Conservation (phyloP, 2,888 invertebrate species). For the Pandemis corylana region DNA sequence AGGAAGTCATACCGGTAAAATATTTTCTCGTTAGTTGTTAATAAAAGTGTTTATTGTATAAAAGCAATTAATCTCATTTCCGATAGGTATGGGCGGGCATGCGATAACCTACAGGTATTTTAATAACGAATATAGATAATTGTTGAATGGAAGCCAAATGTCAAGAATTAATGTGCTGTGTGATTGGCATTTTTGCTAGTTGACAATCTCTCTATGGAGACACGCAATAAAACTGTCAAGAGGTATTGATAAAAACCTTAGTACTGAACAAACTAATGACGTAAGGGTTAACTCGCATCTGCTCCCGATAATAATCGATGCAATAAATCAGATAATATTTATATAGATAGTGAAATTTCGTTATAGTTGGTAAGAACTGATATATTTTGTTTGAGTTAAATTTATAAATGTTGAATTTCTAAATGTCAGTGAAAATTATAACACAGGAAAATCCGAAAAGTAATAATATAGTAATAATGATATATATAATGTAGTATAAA, state of each 20-base stretch:
- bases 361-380: too few species aligned
- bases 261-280: background rate
- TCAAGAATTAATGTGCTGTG: constrained; percentile 32
- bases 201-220: constrained; percentile 14
- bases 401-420: too few species aligned
- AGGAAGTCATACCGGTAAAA: constrained; percentile 18
- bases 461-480: too few species aligned
- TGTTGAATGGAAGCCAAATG: constrained; percentile 52
- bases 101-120: background rate
- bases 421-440: too few species aligned
- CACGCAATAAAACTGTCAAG: constrained; percentile 21
- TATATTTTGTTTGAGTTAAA: too few species aligned
- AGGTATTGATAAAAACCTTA: constrained; percentile 5
- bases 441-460: too few species aligned
- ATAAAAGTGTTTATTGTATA: constrained; percentile 2
- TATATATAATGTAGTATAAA: too few species aligned
- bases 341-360: too few species aligned
- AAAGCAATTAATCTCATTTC: constrained; percentile 7
- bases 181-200: constrained; percentile 23
- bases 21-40: constrained; percentile 13
- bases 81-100: background rate
- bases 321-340: too few species aligned
- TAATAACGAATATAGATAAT: constrained; percentile 4
- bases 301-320: too few species aligned
- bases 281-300: background rate